These are phyloP conservation scores for Halcyon leucocephala DNA, from an alignment of 2,797 vertebrate species.

Conservation along the genomic window DNA sequence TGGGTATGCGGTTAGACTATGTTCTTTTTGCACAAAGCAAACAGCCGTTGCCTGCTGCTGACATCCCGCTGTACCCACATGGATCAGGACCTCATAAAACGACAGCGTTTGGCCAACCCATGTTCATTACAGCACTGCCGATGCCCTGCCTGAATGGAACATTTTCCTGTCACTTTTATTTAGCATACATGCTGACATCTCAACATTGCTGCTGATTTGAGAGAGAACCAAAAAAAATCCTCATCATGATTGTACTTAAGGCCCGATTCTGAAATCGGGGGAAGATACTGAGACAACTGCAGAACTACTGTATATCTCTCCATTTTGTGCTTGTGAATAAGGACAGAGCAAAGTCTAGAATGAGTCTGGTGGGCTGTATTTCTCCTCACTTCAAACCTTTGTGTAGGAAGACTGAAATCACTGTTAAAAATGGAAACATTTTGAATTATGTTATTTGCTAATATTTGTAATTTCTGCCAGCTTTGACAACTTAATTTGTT, in stretches of 20 bases:
- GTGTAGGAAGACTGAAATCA: not conserved
- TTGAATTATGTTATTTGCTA: not conserved
- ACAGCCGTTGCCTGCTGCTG: slow-evolving; percentile 13
- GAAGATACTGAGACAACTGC: not conserved
- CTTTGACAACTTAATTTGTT: not conserved
- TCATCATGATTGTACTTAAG: not conserved
- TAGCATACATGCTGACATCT: not conserved
- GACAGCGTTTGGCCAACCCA: not conserved
- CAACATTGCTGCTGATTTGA: not conserved
- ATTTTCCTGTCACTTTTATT: not conserved
- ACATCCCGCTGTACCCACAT: not conserved
- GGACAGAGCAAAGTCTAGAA: not conserved
- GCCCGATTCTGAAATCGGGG: not conserved
- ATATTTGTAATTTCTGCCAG: not conserved
- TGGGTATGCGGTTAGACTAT: not conserved
- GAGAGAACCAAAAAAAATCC: not conserved
- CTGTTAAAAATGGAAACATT: not conserved
- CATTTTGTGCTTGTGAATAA: not conserved
- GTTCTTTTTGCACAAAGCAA: not conserved
- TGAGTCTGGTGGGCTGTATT: not conserved
- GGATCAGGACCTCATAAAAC: not conserved
- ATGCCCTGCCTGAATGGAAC: not conserved
- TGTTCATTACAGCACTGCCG: rapidly evolving
- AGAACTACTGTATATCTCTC: not conserved
- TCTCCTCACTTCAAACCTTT: not conserved